Evolutionary conservation across 2,888 invertebrate species (phyloP).

Genomic region (Drosophila mettleri): DNA sequence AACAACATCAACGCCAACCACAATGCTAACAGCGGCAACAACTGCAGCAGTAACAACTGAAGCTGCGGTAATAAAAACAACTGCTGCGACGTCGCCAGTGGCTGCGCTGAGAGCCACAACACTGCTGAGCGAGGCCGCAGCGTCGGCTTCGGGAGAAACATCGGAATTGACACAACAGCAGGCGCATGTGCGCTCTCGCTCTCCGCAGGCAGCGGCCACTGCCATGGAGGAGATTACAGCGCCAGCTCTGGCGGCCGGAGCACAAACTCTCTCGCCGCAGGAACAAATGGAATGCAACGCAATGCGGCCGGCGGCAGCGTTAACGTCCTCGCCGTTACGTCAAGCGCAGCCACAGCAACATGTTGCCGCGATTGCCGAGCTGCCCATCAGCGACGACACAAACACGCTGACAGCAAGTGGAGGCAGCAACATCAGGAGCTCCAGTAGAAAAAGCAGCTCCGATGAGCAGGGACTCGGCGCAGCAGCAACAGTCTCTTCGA

Average conservation of each 20-base stretch:
- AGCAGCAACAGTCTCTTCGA: conserved; percentile 26
- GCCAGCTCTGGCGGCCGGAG: conserved; percentile 49
- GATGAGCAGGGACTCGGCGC: conserved; percentile 35
- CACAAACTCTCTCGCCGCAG: conserved; percentile 44
- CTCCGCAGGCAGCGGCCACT: conserved; percentile 58
- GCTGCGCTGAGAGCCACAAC: conserved; percentile 59
- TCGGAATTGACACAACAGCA: conserved; percentile 63
- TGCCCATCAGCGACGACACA: conserved; percentile 8
- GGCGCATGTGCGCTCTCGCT: conserved; percentile 71
- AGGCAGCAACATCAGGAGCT: conserved; percentile 26
- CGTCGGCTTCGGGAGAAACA: conserved; percentile 63
- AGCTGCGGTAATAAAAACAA: conserved; percentile 9
- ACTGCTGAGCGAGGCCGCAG: conserved; percentile 66
- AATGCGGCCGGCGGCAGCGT: conserved; percentile 26
- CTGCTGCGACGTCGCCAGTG: conserved; percentile 54
- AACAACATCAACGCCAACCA: conserved; percentile 5
- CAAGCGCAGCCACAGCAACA: conserved; percentile 44
- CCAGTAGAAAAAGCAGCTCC: conserved; percentile 26
- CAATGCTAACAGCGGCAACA: conserved; percentile 15
- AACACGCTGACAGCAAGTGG: conserved; percentile 13
- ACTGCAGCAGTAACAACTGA: conserved; percentile 10
- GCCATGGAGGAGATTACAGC: conserved; percentile 61
- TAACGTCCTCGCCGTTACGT: conserved; percentile 42
- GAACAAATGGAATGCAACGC: conserved; percentile 64
- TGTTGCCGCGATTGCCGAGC: conserved; percentile 49